Evolutionary conservation across 2,888 invertebrate genomes (phyloP).

Genomic region (Crepidodera aurea): DNA sequence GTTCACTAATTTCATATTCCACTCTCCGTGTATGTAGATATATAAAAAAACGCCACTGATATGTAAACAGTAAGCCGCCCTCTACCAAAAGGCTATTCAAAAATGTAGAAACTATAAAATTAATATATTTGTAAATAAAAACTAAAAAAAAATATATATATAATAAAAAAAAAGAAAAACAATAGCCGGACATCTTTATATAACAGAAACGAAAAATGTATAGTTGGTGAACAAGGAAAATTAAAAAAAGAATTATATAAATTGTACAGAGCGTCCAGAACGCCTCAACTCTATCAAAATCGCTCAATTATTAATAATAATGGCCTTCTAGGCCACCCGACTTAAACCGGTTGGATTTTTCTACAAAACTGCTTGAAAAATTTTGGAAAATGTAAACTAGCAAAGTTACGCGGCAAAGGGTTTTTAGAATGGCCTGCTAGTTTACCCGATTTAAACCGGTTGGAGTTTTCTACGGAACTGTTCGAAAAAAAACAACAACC

Average conservation of each 20-base stretch:
- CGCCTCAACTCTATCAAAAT: too few species aligned
- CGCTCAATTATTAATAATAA: too few species aligned
- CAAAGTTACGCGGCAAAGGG: too few species aligned
- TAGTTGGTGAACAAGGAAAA: constrained; percentile 6
- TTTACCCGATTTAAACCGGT: too few species aligned
- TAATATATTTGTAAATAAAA: background rate
- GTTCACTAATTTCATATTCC: background rate
- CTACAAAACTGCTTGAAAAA: too few species aligned
- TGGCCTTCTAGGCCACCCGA: too few species aligned
- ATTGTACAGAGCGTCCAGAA: too few species aligned
- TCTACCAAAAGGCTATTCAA: constrained; percentile 12
- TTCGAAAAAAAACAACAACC: too few species aligned
- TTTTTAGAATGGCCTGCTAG: too few species aligned
- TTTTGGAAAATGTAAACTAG: too few species aligned
- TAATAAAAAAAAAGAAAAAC: background rate
- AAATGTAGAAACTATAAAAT: background rate
- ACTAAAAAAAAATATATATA: constrained; percentile 1
- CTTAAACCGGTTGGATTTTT: too few species aligned
- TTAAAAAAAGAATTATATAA: background rate
- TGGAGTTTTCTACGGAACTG: too few species aligned
- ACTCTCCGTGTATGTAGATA: constrained; percentile 16
- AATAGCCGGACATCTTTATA: constrained; percentile 11
- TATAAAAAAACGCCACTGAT: constrained; percentile 33
- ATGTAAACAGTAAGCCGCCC: constrained; percentile 47
- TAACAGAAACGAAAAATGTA: constrained; percentile 17